These are phyloP conservation scores for Loxodonta africana DNA, from an alignment of 2,113 vertebrate species.

Conservation along the genomic window DNA sequence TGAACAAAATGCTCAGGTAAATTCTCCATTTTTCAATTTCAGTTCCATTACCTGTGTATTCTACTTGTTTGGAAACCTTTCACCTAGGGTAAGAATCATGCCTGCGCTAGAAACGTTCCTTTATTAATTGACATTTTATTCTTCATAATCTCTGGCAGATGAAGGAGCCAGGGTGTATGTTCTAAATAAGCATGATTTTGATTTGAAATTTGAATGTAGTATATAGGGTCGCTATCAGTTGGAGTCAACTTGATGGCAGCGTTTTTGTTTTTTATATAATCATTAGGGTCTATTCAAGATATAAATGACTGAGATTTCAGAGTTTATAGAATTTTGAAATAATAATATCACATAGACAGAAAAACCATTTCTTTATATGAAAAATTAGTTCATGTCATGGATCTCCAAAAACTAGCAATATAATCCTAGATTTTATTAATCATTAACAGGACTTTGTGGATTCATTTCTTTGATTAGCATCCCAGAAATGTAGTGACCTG, in stretches of 20 bases:
- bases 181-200: neutral
- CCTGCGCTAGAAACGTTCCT: neutral
- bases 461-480: neutral
- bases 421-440: neutral
- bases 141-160: neutral
- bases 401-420: neutral
- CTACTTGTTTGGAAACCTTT: neutral
- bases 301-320: neutral
- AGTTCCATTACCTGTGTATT: neutral
- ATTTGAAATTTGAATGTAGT: conserved; percentile 22
- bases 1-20: neutral
- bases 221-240: neutral
- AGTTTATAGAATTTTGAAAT: neutral
- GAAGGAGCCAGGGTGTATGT: neutral
- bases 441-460: neutral
- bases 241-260: neutral
- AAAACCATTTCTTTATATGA: neutral
- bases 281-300: neutral
- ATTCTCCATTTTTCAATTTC: neutral
- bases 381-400: neutral
- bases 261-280: neutral
- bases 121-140: neutral
- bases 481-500: neutral
- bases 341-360: neutral
- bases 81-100: neutral